Evolutionary conservation across 2,113 vertebrate genomes (phyloP).

Genomic region (Hippoglossus stenolepis): DNA sequence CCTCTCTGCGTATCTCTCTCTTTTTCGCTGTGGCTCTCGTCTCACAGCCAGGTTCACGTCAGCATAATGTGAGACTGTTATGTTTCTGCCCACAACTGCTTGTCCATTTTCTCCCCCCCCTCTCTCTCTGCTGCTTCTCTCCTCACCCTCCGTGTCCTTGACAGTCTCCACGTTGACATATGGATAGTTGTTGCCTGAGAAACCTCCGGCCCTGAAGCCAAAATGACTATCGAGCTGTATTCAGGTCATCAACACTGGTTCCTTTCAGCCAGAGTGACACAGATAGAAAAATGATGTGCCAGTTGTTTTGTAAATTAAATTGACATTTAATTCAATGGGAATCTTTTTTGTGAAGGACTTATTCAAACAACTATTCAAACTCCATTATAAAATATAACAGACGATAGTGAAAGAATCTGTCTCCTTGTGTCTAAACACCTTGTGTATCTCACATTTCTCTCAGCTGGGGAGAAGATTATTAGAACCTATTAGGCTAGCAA

Average conservation of each 20-base stretch:
- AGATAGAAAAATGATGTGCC: neutral
- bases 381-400: neutral
- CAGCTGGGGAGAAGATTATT: too few relatives aligned
- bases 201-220: neutral
- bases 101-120: slow-evolving; percentile 12
- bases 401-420: too few relatives aligned
- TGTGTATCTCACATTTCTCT: too few relatives aligned
- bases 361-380: neutral
- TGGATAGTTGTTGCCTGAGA: neutral
- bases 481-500: too few relatives aligned
- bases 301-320: neutral
- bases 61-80: slow-evolving; percentile 54
- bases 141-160: slow-evolving; percentile 10
- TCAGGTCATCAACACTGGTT: neutral
- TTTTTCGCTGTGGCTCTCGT: slow-evolving; percentile 32
- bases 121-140: neutral
- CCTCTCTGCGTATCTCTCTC: slow-evolving; percentile 35
- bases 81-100: slow-evolving; percentile 34
- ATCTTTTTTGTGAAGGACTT: neutral
- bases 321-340: neutral
- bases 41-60: slow-evolving; percentile 63
- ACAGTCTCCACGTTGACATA: slow-evolving; percentile 8
- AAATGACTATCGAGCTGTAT: slow-evolving; percentile 11
- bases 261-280: neutral
- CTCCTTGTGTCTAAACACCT: too few relatives aligned